phyloP scores from a whole-genome alignment of 2,113 vertebrate genomes.

The Nesoenas mayeri region DNA sequence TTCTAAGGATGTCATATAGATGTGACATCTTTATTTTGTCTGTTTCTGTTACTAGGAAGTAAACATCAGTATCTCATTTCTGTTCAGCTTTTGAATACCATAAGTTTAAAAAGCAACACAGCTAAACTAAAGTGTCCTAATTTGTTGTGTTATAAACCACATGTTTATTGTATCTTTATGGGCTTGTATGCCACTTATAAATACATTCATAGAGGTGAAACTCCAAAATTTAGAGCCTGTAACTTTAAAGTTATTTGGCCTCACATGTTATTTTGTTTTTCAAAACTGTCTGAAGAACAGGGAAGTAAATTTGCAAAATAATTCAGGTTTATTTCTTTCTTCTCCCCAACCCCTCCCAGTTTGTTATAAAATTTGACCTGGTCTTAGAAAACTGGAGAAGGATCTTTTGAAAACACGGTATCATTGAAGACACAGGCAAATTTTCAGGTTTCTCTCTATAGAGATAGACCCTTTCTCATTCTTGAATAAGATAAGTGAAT shows the following conservation, averaged over 20 bases:
- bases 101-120: neutral
- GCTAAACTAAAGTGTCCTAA: neutral
- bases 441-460: neutral
- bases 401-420: neutral
- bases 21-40: neutral
- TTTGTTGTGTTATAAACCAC: neutral
- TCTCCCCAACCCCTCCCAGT: rapidly evolving
- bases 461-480: neutral
- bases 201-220: neutral
- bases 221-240: neutral
- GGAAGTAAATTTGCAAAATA: neutral
- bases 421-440: neutral
- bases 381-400: neutral
- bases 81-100: neutral
- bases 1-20: neutral
- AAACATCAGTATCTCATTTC: neutral
- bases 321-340: neutral
- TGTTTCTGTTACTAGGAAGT: neutral
- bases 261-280: neutral
- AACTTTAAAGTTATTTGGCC: neutral
- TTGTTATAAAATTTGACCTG: neutral
- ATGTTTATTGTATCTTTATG: neutral
- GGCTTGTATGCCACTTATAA: neutral
- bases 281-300: neutral
- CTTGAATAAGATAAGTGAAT: neutral